Conservation (phyloP, 2,113 vertebrate species). For the Oncorhynchus kisutch region DNA sequence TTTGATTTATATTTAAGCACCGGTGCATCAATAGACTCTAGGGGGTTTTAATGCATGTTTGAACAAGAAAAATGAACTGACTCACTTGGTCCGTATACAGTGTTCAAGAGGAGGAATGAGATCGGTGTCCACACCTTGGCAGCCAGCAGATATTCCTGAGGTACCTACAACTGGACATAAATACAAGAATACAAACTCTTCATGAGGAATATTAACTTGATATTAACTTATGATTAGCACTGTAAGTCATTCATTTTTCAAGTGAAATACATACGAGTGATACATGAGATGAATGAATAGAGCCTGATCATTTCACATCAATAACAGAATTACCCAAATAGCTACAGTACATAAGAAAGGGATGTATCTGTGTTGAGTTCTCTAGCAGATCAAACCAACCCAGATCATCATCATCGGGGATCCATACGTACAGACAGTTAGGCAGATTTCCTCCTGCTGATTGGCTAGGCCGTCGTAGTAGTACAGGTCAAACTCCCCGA, state of each 20-base stretch:
- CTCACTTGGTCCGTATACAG: conserved; percentile 93
- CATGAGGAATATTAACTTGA: background rate
- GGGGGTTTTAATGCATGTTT: too few relatives aligned
- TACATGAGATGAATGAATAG: background rate
- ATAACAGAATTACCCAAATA: too few relatives aligned
- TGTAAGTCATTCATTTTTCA: background rate
- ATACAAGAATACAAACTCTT: conserved; percentile 7
- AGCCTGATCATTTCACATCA: too few relatives aligned
- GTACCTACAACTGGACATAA: conserved; percentile 69
- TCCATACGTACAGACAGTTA: conserved; percentile 83
- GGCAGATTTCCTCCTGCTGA: conserved; percentile 88
- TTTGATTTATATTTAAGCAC: too few relatives aligned
- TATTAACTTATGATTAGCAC: background rate
- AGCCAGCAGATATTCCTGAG: conserved; percentile 30
- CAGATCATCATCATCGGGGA: background rate
- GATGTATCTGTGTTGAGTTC: background rate
- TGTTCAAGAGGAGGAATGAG: conserved; percentile 87
- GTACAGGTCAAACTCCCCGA: conserved; percentile 83
- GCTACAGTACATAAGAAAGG: background rate
- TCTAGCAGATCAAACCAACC: background rate
- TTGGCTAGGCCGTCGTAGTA: conserved; percentile 94
- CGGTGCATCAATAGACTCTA: too few relatives aligned
- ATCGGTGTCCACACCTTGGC: conserved; percentile 69
- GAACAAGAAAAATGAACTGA: background rate
- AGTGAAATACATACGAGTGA: background rate